Conservation (phyloP, 2,797 vertebrate genomes). For the Diplodus puntazzo region DNA sequence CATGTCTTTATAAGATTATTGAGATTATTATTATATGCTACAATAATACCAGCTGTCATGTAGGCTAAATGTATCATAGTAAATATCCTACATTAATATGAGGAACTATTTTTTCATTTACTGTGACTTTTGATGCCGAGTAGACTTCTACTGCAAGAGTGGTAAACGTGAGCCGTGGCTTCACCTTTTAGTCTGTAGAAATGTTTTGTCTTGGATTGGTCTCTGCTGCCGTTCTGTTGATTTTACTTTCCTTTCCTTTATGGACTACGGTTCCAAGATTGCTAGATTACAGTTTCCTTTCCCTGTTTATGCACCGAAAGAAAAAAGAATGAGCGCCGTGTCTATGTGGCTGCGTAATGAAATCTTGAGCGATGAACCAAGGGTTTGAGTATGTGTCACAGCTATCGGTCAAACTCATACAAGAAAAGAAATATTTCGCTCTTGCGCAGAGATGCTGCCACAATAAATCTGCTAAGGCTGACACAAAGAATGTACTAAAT, state of each 20-base stretch:
- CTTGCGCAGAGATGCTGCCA: not conserved
- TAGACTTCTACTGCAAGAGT: not conserved
- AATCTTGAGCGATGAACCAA: not conserved
- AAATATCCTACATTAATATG: not conserved
- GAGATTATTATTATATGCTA: too few relatives aligned
- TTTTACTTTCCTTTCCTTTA: not conserved
- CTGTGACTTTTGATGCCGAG: not conserved
- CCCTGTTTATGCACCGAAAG: not conserved
- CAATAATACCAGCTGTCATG: too few relatives aligned
- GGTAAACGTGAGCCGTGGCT: not conserved
- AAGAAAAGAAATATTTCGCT: not conserved
- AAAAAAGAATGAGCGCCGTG: not conserved
- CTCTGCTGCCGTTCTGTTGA: not conserved
- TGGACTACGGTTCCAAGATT: too few relatives aligned
- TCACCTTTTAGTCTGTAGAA: not conserved
- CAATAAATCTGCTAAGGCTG: constrained; percentile 34
- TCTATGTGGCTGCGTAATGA: not conserved
- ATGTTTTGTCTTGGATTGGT: not conserved
- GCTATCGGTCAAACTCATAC: not conserved
- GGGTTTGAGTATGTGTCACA: not conserved
- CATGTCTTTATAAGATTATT: too few relatives aligned
- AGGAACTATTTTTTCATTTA: not conserved
- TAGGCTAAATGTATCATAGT: not conserved
- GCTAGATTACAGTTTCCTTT: not conserved
- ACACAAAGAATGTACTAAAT: constrained; percentile 27